Evolutionary conservation across 1,140 invertebrate species (phyloP).

Genomic region (Episyrphus balteatus): DNA sequence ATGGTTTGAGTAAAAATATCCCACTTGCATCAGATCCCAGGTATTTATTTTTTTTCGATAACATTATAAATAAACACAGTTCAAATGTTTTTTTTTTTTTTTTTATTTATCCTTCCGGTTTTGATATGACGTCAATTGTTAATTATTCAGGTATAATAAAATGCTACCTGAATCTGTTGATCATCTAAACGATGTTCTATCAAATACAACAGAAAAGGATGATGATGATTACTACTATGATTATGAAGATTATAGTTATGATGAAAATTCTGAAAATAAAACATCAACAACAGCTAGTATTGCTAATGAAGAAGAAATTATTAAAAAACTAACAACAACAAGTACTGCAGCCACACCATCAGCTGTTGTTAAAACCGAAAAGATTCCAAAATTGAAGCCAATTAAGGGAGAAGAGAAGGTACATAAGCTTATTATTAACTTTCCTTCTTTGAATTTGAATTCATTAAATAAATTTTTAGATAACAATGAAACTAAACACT

Average conservation of each 20-base stretch:
- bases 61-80: neutral
- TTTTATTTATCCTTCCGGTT: neutral
- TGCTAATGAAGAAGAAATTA: slow-evolving; percentile 10
- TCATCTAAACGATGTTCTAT: slow-evolving; percentile 11
- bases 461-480: neutral
- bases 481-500: neutral
- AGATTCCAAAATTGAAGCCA: slow-evolving; percentile 11
- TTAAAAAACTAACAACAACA: slow-evolving; percentile 7
- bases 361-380: slow-evolving; percentile 11
- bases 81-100: too few relatives aligned
- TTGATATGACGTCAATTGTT: too few relatives aligned
- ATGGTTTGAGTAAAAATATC: slow-evolving; percentile 27
- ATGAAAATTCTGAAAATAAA: slow-evolving; percentile 10
- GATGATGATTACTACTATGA: slow-evolving; percentile 17
- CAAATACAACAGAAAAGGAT: slow-evolving; percentile 11
- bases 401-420: slow-evolving; percentile 14
- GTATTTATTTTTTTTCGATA: slow-evolving; percentile 4
- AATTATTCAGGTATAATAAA: slow-evolving; percentile 20
- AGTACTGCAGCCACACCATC: slow-evolving; percentile 9
- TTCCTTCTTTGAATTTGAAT: neutral
- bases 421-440: neutral
- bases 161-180: slow-evolving; percentile 20
- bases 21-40: slow-evolving; percentile 27
- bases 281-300: slow-evolving; percentile 11
- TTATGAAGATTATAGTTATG: slow-evolving; percentile 11